Conservation (phyloP, 37 sponge, comb jelly and placozoan genomes). For the Axinella damicornis region DNA sequence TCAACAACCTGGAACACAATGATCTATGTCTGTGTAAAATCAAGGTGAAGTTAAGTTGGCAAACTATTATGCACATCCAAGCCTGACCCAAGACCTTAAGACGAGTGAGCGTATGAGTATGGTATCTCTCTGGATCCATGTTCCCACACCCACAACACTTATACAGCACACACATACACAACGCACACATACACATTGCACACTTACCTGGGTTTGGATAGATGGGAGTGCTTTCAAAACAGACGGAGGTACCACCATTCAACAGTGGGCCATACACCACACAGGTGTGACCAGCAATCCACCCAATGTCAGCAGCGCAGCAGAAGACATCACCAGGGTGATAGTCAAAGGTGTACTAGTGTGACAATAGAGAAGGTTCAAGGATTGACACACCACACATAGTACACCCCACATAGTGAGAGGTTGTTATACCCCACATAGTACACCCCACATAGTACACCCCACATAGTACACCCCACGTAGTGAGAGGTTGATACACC, state of each 20-base stretch:
- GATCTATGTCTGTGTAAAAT: too few species aligned
- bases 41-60: too few species aligned
- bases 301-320: slow-evolving; percentile 99
- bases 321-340: slow-evolving; percentile 91
- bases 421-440: neutral
- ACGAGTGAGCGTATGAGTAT: too few species aligned
- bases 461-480: too few species aligned
- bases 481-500: too few species aligned
- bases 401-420: neutral
- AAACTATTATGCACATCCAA: too few species aligned
- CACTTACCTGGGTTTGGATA: slow-evolving; percentile 94
- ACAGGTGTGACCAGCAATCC: slow-evolving; percentile 98
- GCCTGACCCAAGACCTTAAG: too few species aligned
- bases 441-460: too few species aligned
- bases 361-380: neutral
- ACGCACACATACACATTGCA: neutral
- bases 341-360: slow-evolving; percentile 92
- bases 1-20: too few species aligned
- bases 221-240: slow-evolving; percentile 94
- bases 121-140: too few species aligned
- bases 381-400: neutral
- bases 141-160: too few species aligned
- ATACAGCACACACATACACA: too few species aligned
- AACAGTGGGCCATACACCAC: slow-evolving; percentile 95
- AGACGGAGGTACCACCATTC: slow-evolving; percentile 93